Percentiles rank a stretch among this genome's conserved stretches.
These are phyloP conservation scores for Ptychochromis oligacanthus DNA, from an alignment of 2,113 vertebrate genomes.

Conservation along the genomic window DNA sequence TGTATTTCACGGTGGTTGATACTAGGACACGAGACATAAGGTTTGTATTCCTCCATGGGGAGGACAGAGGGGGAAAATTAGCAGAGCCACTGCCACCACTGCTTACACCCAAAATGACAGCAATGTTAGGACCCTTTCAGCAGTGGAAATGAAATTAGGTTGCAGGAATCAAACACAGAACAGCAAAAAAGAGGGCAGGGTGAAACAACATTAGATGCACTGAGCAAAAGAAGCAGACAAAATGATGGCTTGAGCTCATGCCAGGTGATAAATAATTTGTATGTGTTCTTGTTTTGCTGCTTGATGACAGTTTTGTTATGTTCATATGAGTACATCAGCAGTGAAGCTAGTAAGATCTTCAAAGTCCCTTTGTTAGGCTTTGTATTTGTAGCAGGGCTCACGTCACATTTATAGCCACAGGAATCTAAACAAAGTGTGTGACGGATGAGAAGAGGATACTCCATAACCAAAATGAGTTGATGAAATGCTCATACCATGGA, in stretches of 20 bases:
- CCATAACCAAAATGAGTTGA: background rate
- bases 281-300: constrained; percentile 20
- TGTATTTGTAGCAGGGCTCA: constrained; percentile 17
- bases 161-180: constrained; percentile 42
- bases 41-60: constrained; percentile 15
- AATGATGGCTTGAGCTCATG: background rate
- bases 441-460: constrained; percentile 3
- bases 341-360: background rate
- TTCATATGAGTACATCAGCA: background rate
- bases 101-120: constrained; percentile 44
- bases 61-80: constrained; percentile 34
- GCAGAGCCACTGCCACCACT: constrained; percentile 18
- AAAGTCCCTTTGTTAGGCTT: background rate
- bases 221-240: constrained; percentile 1
- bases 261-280: constrained; percentile 48
- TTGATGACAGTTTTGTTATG: background rate
- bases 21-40: constrained; percentile 24
- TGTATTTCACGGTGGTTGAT: constrained; percentile 7
- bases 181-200: constrained; percentile 4
- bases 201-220: constrained; percentile 13
- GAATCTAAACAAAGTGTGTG: constrained; percentile 16
- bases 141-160: constrained; percentile 54
- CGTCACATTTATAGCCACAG: constrained; percentile 6
- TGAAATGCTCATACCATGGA: background rate
- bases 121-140: constrained; percentile 32